phyloP scores from a whole-genome alignment of 2,888 invertebrate species.

The Torymus texanus region DNA sequence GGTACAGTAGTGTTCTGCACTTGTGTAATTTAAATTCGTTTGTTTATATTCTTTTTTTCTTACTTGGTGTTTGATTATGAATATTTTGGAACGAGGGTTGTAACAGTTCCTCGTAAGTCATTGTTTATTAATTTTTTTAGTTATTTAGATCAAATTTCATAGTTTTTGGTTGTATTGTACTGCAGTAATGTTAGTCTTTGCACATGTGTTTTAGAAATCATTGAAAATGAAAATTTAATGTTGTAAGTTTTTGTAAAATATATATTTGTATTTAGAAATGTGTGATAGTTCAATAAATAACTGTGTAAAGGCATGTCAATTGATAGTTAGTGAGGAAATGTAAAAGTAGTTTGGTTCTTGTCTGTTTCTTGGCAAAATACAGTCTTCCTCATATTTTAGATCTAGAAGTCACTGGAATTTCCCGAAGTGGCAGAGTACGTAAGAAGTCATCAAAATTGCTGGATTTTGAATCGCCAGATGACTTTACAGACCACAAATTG shows the following conservation, averaged over 20 bases:
- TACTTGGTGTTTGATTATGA: background rate
- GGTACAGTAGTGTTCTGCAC: conserved; percentile 24
- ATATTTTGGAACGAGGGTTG: too few species aligned
- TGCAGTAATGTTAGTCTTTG: background rate
- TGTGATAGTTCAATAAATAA: background rate
- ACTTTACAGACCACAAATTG: conserved; percentile 81
- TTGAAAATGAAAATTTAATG: conserved; percentile 5
- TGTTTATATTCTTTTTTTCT: background rate
- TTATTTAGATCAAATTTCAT: background rate
- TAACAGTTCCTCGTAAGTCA: too few species aligned
- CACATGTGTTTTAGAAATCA: conserved; percentile 21
- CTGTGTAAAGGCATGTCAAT: conserved; percentile 22
- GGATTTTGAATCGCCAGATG: conserved; percentile 95
- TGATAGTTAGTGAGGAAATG: conserved; percentile 55
- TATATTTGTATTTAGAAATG: conserved; percentile 1
- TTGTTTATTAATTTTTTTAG: too few species aligned
- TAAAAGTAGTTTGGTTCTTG: conserved; percentile 65
- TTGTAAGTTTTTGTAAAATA: background rate
- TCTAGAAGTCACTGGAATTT: conserved; percentile 90
- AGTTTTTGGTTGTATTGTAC: background rate
- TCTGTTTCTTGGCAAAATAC: conserved; percentile 69
- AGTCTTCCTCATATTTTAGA: conserved; percentile 76
- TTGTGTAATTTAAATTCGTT: conserved; percentile 13
- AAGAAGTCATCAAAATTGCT: conserved; percentile 96
- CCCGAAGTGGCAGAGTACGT: conserved; percentile 91